Evolutionary conservation across 2,113 vertebrate genomes (phyloP), one percentile per base, ranked within the genome.

Genomic region (Cyprinodon variegatus): DNA sequence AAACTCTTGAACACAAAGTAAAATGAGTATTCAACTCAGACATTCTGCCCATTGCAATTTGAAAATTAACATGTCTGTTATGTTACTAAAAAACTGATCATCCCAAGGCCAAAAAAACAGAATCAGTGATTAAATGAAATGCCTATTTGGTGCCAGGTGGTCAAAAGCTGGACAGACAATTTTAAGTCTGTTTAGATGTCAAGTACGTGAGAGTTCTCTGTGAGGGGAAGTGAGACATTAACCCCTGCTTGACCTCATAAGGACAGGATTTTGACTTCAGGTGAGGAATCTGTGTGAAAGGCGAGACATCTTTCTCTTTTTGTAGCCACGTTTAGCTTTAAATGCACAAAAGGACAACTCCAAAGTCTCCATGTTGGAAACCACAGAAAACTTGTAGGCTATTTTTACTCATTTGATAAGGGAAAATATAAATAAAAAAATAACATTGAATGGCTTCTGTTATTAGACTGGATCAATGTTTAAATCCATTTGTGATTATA

Each of bases 261-360:
- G 84, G 85, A 72, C 84, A 93, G 91, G 90, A 93, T 93, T 93
- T 94, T 81, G 88, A 74, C 78, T 74, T 83, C 63, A 67, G 74
- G 92, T 94, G 94, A 92, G 93, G 93, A 95, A 95, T 95, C 88
- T 94, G 50, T 87, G 83, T 87, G 15, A 86, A 88, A 85, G 90
- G 94, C 93, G 94, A 93, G 92, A 95, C 46, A 76, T 90, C 79
- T 74, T 76, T 66, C 63, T 77, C 79, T 73, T 83, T 85, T 83
- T 84, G 82, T 71, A 70, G 66, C 68, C 12, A 1, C 65, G 74
- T 62, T 64, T 74, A 46, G 39, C 67, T 74, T 87, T 84, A 75
- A 79, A 79, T 78, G 68, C 79, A 78, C 81, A 84, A 72, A 77
- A 73, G 75, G 61, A 78, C 38, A 57, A 0, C 68, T 65, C 50